These are phyloP conservation scores for Tragelaphus eurycerus DNA, from an alignment of 2,797 vertebrate genomes.

Conservation along the genomic window DNA sequence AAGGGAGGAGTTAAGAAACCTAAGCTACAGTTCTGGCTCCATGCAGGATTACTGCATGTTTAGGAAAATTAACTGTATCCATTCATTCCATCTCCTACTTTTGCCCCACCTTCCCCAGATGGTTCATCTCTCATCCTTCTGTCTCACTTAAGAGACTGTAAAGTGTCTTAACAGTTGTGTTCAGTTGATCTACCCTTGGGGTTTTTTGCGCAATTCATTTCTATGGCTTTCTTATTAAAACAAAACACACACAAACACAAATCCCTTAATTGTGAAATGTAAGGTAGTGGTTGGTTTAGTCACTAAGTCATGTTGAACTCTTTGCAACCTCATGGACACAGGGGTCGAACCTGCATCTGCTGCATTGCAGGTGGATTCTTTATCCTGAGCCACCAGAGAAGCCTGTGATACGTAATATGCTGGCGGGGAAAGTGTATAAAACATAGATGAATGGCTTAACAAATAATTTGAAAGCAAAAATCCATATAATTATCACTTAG, in stretches of 20 bases:
- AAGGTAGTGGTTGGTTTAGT: not conserved
- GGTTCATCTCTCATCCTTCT: not conserved
- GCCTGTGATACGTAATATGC: not conserved
- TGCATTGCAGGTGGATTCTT: not conserved
- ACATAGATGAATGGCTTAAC: not conserved
- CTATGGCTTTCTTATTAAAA: not conserved
- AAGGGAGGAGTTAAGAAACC: not conserved
- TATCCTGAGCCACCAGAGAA: not conserved
- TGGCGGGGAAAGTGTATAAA: not conserved
- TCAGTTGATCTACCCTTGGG: not conserved
- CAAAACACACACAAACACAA: not conserved
- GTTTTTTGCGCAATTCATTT: not conserved
- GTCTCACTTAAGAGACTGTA: not conserved
- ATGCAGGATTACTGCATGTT: too few species aligned
- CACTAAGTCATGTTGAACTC: not conserved
- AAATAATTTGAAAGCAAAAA: not conserved
- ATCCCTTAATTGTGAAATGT: not conserved
- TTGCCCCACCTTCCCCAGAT: not conserved
- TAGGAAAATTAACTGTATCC: not conserved
- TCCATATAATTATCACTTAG: not conserved
- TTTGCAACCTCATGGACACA: not conserved
- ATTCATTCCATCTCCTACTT: not conserved
- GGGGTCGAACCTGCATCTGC: not conserved
- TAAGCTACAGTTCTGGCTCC: not conserved
- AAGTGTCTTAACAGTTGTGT: not conserved